Evolutionary conservation across 2,888 invertebrate genomes (phyloP).

Genomic region (Ophion costatus): DNA sequence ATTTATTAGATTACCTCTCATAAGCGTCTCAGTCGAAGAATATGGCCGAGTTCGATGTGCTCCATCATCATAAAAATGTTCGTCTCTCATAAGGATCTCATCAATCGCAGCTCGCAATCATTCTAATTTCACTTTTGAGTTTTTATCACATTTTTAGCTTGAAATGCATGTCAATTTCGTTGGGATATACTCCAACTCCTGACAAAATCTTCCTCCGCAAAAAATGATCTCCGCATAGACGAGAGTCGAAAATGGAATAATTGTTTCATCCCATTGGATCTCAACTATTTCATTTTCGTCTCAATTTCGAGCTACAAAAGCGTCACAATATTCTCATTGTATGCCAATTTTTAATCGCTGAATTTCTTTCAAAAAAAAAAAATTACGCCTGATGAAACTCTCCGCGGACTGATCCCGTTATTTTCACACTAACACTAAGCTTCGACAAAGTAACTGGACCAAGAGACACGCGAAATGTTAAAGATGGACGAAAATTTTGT

Average conservation of each 20-base stretch:
- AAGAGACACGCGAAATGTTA: background rate
- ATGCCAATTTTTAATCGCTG: no score
- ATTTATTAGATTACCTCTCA: slow-evolving; percentile 62
- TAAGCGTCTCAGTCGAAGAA: slow-evolving; percentile 36
- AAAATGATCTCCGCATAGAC: no score
- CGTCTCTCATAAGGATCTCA: slow-evolving; percentile 13
- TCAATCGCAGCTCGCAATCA: background rate
- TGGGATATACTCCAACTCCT: background rate
- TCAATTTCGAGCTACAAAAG: background rate
- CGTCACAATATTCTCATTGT: background rate
- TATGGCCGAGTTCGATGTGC: slow-evolving; percentile 55
- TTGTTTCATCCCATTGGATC: background rate
- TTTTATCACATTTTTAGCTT: background rate
- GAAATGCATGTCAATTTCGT: background rate
- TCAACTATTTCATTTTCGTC: background rate
- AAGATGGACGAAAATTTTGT: background rate
- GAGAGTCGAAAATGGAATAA: background rate
- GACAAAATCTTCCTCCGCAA: background rate
- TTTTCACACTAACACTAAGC: no score
- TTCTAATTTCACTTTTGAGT: background rate
- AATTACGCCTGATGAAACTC: no score
- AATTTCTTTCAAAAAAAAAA: no score
- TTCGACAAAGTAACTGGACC: background rate
- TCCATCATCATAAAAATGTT: slow-evolving; percentile 29
- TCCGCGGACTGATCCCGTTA: no score